Percentiles rank a stretch among this genome's conserved stretches.
Conservation (phyloP, 2,888 invertebrate species). For the Halictus quadricinctus region DNA sequence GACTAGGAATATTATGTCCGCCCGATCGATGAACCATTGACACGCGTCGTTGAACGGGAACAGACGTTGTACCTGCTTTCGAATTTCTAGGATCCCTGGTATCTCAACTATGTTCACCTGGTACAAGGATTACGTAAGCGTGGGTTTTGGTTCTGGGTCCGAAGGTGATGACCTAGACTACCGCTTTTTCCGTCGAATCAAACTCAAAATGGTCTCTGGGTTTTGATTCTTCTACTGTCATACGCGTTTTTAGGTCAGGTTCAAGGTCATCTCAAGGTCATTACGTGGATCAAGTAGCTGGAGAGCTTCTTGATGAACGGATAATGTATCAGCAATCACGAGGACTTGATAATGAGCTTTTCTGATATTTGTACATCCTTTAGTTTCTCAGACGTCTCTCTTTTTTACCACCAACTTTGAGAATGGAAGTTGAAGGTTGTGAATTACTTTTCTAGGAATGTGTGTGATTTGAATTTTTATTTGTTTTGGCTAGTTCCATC, state of each 20-base stretch:
- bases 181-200: neutral
- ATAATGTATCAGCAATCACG: too few relatives aligned
- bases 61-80: constrained; percentile 95
- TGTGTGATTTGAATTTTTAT: neutral
- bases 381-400: too few relatives aligned
- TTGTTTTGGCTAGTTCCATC: neutral
- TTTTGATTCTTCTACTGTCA: neutral
- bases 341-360: too few relatives aligned
- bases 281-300: neutral
- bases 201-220: neutral
- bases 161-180: neutral
- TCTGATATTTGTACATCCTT: too few relatives aligned
- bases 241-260: constrained; percentile 9
- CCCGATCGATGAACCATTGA: constrained; percentile 98
- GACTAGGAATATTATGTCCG: constrained; percentile 96
- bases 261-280: constrained; percentile 15
- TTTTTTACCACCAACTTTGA: too few relatives aligned
- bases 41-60: constrained; percentile 98
- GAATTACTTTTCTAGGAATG: neutral
- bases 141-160: neutral
- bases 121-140: neutral
- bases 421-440: too few relatives aligned
- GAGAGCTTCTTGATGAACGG: neutral
- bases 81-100: constrained; percentile 96
- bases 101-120: constrained; percentile 98